These are phyloP conservation scores for Cryptotermes secundus DNA, from an alignment of 1,140 invertebrate genomes.

Conservation along the genomic window DNA sequence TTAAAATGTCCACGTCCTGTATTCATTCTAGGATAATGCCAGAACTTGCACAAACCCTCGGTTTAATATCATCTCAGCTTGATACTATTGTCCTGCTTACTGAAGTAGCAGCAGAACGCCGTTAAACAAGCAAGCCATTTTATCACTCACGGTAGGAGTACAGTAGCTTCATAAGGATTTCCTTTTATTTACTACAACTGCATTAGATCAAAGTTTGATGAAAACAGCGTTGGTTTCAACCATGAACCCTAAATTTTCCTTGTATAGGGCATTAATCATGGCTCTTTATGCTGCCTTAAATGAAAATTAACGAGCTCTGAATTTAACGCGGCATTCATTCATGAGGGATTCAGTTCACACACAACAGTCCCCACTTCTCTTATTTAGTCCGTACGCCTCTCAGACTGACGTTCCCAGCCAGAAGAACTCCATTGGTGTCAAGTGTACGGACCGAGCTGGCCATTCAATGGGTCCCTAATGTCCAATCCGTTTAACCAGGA, in stretches of 20 bases:
- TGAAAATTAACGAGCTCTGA: constrained; percentile 17
- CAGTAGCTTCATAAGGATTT: neutral
- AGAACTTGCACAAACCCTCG: too few species aligned
- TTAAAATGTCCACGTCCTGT: too few species aligned
- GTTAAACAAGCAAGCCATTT: neutral
- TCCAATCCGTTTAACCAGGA: neutral
- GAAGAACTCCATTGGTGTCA: constrained; percentile 12
- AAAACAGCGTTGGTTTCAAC: neutral
- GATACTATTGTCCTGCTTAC: too few species aligned
- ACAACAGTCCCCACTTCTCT: neutral
- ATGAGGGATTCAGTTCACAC: neutral
- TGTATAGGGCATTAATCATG: neutral
- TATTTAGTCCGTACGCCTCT: neutral
- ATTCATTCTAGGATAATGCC: too few species aligned
- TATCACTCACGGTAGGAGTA: neutral
- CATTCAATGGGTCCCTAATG: constrained; percentile 18
- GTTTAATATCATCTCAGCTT: too few species aligned
- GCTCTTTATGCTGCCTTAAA: neutral
- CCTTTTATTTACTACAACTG: neutral
- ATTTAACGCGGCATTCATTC: neutral
- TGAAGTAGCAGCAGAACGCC: neutral
- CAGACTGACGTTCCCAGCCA: neutral
- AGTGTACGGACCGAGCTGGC: neutral
- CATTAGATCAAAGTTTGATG: neutral
- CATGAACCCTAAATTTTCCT: neutral